A percentile compares a stretch with the other conserved stretches of the same genome.
Evolutionary conservation across 2,888 invertebrate species (phyloP).

Genomic region (Tipula confusa): DNA sequence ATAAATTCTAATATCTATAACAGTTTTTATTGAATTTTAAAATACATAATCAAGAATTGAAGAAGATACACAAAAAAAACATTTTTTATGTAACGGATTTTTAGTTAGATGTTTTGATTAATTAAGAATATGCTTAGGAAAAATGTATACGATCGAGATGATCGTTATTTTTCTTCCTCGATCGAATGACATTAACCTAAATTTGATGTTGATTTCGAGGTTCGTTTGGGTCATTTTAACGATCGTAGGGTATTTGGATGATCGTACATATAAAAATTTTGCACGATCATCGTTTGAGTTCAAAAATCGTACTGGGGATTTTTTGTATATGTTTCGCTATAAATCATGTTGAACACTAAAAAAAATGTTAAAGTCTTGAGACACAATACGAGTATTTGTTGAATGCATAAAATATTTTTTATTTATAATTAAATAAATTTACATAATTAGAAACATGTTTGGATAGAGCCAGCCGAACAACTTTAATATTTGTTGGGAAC

Average conservation of each 20-base stretch:
- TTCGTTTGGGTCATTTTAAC: too few species aligned
- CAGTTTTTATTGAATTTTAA: neutral
- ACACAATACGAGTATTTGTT: neutral
- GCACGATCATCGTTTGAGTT: neutral
- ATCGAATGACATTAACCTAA: neutral
- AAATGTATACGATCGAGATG: neutral
- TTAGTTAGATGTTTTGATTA: neutral
- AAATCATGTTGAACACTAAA: too few species aligned
- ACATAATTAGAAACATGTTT: conserved; percentile 3
- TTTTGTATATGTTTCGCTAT: too few species aligned
- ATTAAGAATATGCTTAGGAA: neutral
- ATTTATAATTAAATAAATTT: neutral
- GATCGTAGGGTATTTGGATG: too few species aligned
- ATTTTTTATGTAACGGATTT: neutral
- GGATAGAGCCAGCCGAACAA: neutral
- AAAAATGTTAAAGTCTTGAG: too few species aligned
- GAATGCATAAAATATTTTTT: neutral
- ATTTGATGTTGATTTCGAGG: neutral
- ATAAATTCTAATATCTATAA: conserved; percentile 7
- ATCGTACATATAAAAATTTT: neutral
- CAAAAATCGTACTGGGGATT: too few species aligned
- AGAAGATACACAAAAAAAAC: neutral
- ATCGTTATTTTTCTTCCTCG: neutral
- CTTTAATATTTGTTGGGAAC: conserved; percentile 3
- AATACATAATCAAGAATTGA: neutral